Evolutionary conservation across 2,888 invertebrate genomes (phyloP), one percentile per base, ranked within the genome.

Genomic region (Stegana nigrithorax): DNA sequence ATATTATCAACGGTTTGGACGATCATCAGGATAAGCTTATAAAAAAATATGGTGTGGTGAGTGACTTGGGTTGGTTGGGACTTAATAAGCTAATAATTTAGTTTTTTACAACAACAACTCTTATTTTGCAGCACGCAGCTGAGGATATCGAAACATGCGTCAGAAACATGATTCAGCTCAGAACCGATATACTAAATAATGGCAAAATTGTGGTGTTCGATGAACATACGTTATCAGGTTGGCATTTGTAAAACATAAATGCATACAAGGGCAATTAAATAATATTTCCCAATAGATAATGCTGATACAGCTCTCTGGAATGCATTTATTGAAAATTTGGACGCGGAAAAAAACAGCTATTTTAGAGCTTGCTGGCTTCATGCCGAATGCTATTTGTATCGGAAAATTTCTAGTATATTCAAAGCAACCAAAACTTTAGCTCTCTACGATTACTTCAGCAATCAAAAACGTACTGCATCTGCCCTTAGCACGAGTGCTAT

Each of bases 311-410:
- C 60, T 7, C 27, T 68, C 4, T 84, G 84, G 84, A 83, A 82
- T 60, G 62, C 87, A 2, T 91, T 90, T 76, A 83, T 93, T 44
- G 65, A 66, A 3, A 81, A 89, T 78, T 81, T 89, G 0, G 72
- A 70, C 1, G 50, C 66, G 0, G 81, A 82, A 0, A 82, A 81
- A 36, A 67, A 64, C 4, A 85, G 87, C 1, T 92, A 91, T 88
- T 98, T 93, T 81, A 89, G 90, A 12, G 89, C 92, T 26, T 87
- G 90, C 1, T 98, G 97, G 97, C 87, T 98, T 0, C 92, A 94
- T 78, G 89, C 91, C 0, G 98, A 98, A 85, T 96, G 96, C 80
- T 98, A 96, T 82, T 90, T 98, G 87, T 98, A 98, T 71, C 88
- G 93, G 51, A 87, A 89, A 63, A 80, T 94, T 5, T 85, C 87